These are phyloP conservation scores for Tetraneura akinire DNA, from an alignment of 1,140 invertebrate genomes.

Conservation along the genomic window DNA sequence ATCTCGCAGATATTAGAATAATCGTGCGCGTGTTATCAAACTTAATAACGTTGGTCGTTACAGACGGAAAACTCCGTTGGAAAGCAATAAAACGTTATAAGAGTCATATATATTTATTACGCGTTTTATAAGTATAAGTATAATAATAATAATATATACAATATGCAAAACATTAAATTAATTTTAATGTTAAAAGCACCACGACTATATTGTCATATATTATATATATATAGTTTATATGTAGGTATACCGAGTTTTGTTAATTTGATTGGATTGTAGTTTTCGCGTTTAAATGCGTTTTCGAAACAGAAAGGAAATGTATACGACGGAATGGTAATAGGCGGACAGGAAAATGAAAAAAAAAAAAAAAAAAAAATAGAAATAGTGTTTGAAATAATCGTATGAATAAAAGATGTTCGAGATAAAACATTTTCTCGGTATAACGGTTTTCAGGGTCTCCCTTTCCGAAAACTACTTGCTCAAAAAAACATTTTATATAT, in stretches of 20 bases:
- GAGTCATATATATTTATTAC: too few species aligned
- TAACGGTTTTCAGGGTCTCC: neutral
- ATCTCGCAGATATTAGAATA: too few species aligned
- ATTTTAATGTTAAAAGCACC: too few species aligned
- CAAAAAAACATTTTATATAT: conserved; percentile 25
- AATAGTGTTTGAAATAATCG: conserved; percentile 32
- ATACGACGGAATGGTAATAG: conserved; percentile 29
- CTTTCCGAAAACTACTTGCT: neutral
- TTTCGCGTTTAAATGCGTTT: neutral
- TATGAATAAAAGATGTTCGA: conserved; percentile 46
- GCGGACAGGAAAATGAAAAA: neutral
- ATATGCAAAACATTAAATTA: neutral
- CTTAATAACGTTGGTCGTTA: too few species aligned
- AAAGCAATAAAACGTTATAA: too few species aligned
- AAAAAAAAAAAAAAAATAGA: too few species aligned
- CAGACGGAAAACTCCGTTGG: too few species aligned
- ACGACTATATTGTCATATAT: neutral
- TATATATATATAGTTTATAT: neutral
- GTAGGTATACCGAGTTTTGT: neutral
- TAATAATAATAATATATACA: too few species aligned
- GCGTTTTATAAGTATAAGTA: too few species aligned
- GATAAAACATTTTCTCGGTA: conserved; percentile 47
- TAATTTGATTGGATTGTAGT: conserved; percentile 23
- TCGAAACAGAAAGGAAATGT: neutral
- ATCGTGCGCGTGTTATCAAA: too few species aligned